phyloP scores from a whole-genome alignment of 1,140 invertebrate genomes.

The Leptoteleia sp. region DNA sequence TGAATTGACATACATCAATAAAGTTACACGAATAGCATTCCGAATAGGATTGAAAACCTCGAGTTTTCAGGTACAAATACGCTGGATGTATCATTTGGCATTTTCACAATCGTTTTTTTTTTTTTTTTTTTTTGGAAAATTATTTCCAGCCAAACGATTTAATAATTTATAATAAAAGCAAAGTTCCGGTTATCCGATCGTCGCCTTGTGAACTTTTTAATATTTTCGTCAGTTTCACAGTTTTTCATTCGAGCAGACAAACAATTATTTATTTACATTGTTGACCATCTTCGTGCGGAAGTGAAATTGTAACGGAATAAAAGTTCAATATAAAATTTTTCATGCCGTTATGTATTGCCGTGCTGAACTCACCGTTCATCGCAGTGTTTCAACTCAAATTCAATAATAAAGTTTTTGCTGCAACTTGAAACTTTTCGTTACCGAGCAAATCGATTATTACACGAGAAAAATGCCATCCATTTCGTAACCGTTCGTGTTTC shows the following conservation, averaged over 20 bases:
- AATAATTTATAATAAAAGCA: too few species aligned
- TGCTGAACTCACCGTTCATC: constrained; percentile 10
- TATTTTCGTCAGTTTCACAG: neutral
- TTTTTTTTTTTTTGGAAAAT: too few species aligned
- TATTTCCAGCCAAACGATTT: too few species aligned
- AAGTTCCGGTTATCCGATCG: too few species aligned
- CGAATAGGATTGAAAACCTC: constrained; percentile 1
- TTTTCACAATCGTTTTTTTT: too few species aligned
- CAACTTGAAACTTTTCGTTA: constrained; percentile 21
- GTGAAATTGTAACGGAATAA: neutral
- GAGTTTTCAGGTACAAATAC: constrained; percentile 2
- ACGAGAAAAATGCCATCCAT: too few species aligned
- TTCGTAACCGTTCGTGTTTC: too few species aligned
- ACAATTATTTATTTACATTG: constrained; percentile 6
- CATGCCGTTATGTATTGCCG: neutral
- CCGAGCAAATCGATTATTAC: constrained; percentile 8
- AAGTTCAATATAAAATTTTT: constrained; percentile 1
- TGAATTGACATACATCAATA: constrained; percentile 9
- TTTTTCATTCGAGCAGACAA: neutral
- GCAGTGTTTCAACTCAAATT: constrained; percentile 2
- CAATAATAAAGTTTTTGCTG: constrained; percentile 28
- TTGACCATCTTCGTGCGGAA: neutral
- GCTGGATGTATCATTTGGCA: too few species aligned
- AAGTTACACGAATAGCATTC: constrained; percentile 9
- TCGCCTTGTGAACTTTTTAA: too few species aligned